Conservation (phyloP, 2,113 vertebrate genomes). For the Lasiurus borealis region DNA sequence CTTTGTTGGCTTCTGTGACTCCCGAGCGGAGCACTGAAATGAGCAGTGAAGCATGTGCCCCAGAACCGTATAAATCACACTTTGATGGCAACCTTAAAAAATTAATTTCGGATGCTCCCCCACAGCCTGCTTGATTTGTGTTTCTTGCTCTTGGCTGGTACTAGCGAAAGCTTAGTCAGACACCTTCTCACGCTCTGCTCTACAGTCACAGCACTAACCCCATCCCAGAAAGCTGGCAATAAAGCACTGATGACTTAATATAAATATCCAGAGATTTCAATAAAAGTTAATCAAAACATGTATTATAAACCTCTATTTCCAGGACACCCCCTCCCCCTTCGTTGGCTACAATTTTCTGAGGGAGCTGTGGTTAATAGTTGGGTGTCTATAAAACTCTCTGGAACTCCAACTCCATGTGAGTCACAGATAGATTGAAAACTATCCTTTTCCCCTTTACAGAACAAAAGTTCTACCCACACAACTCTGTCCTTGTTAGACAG, state of each 20-base stretch:
- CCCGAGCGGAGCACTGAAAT: background rate
- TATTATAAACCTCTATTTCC: slow-evolving; percentile 45
- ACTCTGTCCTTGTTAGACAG: slow-evolving; percentile 51
- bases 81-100: background rate
- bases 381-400: background rate
- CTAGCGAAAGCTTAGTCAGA: background rate
- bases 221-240: background rate
- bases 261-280: slow-evolving; percentile 45
- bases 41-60: background rate
- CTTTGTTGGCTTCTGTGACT: slow-evolving; percentile 25
- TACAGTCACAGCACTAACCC: background rate
- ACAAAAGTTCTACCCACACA: slow-evolving; percentile 43
- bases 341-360: background rate
- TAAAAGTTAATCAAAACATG: slow-evolving; percentile 59
- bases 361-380: background rate
- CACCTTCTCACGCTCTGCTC: slow-evolving; percentile 7
- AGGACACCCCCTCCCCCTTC: background rate
- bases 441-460: background rate
- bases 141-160: slow-evolving; percentile 2
- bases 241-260: slow-evolving; percentile 49
- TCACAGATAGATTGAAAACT: slow-evolving; percentile 40
- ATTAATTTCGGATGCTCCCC: background rate
- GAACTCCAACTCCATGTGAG: background rate
- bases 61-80: background rate
- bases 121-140: background rate